Evolutionary conservation across 1,140 invertebrate species (phyloP), one percentile per base, ranked within the genome.

Genomic region (Telenomus remus): DNA sequence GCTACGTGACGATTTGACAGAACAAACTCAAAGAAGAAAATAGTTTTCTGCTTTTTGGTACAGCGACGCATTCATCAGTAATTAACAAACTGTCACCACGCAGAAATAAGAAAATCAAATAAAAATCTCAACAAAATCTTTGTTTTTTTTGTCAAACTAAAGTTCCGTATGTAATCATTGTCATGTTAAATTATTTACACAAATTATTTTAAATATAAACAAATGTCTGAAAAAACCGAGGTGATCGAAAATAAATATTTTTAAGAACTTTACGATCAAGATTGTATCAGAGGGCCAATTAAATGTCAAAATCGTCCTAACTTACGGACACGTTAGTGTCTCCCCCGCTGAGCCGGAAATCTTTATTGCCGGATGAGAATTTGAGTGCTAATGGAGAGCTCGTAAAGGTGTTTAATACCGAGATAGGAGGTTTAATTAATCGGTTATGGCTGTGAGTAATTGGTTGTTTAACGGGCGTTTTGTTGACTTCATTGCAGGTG

Each of bases 401-500:
- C 69, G n/a, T 72, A 72, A 72, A 72, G 19, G 12, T 33, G 16
- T n/a, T 53, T 63, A 39, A 53, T 59, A 57, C 33, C 44, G 19
- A 27, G 19, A n/a, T n/a, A 27, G 19, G 19, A 27, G 19, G 51
- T 13, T 64, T 64, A 72, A 72, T 57, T 60, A 33, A 59, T 56
- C 13, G 34, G 39, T 9, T 4, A 35, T 6, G 19, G 34, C 35
- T 12, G 48, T 61, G 9, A 61, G 51, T 54, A 76, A 70, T 51
- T 53, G 50, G 39, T 61, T 12, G 49, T 76, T 60, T 73, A 71
- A 68, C 61, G 35, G 14, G 34, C 51, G 37, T 51, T 74, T 66
- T 60, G 61, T 73, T 27, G 19, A 6, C 19, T 27, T 27, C 19
- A 53, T 82, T 80, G 4, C 80, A 88, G 87, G 87, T 86, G 86